These are phyloP conservation scores for Strongylocentrotus purpuratus DNA, from an alignment of 35 echinoderm and acorn worm genomes.

Conservation along the genomic window DNA sequence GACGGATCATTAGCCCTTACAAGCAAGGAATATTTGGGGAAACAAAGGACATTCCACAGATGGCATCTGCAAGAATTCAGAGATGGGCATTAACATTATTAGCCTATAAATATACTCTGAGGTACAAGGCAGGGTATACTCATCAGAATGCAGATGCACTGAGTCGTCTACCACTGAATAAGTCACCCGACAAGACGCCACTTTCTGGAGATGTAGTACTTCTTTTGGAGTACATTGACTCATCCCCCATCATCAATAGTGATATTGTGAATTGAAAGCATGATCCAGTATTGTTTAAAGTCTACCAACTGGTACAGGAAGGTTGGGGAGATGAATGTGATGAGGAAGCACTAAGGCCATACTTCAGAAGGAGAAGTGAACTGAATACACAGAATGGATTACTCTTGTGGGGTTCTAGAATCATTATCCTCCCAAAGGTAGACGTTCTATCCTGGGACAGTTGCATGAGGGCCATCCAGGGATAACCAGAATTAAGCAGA, in stretches of 20 bases:
- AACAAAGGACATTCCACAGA: background rate
- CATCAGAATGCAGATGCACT: background rate
- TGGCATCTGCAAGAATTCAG: background rate
- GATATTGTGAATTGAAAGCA: background rate
- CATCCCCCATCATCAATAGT: background rate
- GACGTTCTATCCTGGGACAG: conserved; percentile 48
- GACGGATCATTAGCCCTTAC: background rate
- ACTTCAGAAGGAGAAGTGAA: conserved; percentile 40
- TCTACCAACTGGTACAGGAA: background rate
- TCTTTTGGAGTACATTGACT: background rate
- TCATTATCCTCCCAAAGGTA: conserved; percentile 40
- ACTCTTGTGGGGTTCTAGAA: background rate
- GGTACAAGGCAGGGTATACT: background rate
- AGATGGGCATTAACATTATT: background rate
- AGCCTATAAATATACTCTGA: background rate
- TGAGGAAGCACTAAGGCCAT: conserved; percentile 36
- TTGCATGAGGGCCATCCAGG: conserved; percentile 74
- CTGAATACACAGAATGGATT: conserved; percentile 56
- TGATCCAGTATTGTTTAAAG: background rate
- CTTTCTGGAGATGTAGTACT: background rate
- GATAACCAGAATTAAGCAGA: conserved; percentile 59
- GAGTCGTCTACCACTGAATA: background rate
- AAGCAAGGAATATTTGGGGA: background rate
- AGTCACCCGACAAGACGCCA: background rate
- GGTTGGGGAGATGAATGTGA: conserved; percentile 42